Percentiles rank a stretch among this genome's conserved stretches.
These are phyloP conservation scores for Zootoca vivipara DNA, from an alignment of 2,113 vertebrate genomes.

Conservation along the genomic window DNA sequence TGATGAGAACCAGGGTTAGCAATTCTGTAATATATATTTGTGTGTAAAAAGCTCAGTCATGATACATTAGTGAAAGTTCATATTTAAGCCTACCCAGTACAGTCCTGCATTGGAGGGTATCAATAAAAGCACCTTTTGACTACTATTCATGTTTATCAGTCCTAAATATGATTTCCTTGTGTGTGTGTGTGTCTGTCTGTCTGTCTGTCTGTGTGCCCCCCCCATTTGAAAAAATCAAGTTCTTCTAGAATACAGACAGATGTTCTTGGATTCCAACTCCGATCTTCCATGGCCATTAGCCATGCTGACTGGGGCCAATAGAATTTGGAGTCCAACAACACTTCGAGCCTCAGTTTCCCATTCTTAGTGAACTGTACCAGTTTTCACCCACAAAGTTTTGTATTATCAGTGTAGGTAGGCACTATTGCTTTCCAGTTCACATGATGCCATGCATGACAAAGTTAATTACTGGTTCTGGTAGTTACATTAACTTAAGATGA, in stretches of 20 bases:
- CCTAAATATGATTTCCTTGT: neutral
- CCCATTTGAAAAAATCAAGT: neutral
- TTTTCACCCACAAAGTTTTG: neutral
- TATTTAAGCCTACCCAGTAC: neutral
- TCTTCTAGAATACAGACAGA: neutral
- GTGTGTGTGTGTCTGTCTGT: neutral
- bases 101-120: neutral
- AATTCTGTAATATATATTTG: neutral
- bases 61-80: neutral
- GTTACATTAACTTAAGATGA: too few relatives aligned
- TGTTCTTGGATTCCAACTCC: neutral
- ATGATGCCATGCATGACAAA: neutral
- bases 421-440: slow-evolving; percentile 41
- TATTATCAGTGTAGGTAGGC: neutral
- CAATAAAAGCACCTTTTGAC: neutral
- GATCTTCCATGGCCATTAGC: neutral
- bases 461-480: neutral
- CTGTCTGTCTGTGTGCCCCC: too few relatives aligned
- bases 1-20: neutral
- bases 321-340: too few relatives aligned
- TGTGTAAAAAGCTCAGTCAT: neutral
- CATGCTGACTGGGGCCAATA: too few relatives aligned
- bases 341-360: too few relatives aligned
- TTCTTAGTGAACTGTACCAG: too few relatives aligned
- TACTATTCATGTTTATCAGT: neutral